Evolutionary conservation across 2,797 vertebrate species (phyloP), one percentile per base, ranked within the genome.

Genomic region (Sebastes diploproa): DNA sequence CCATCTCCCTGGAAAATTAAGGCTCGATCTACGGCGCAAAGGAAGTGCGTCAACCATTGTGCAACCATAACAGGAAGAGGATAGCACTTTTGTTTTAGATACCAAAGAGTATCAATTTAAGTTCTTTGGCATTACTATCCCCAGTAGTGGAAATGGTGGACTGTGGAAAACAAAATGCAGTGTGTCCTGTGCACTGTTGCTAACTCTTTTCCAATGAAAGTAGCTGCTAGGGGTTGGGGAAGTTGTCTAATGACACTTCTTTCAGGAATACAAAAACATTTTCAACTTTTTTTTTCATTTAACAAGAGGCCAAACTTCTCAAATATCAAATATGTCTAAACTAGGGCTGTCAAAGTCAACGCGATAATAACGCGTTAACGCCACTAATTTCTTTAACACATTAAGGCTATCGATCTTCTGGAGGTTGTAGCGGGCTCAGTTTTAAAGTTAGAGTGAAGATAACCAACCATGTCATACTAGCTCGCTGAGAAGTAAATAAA

Each of bases 271-370:
- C 3, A 11, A 55, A 20, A 3, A 25, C 20, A 10, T 52, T 50
- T 16, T 10, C 5, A 54, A 52, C 12, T 23, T 22, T 22, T 46
- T 32, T 25, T 46, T 23, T 27, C 1, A 42, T 54, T 23, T 22
- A 36, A 36, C 16, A 22, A 27, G 38, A 7, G 42, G 52, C 6
- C 29, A 52, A 29, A n/a, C 13, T 23, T 55, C 27, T 67, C 20
- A n/a, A 36, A 60, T 36, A 1, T n/a, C 2, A 29, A n/a, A 29
- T 50, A 25, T 62, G 12, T 52, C 3, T 60, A 30, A 67, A 18
- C 16, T 7, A 0, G 0, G 42, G 42, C 42, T 18, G 16, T 42
- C 14, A 16, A 42, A 42, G 38, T 42, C 38, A 42, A 42, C 2
- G 14, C 1, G 38, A 42, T 16, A 16, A 42, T 42, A 42, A 42